Conservation (phyloP, 1,140 invertebrate genomes). For the Notospermus geniculatus region DNA sequence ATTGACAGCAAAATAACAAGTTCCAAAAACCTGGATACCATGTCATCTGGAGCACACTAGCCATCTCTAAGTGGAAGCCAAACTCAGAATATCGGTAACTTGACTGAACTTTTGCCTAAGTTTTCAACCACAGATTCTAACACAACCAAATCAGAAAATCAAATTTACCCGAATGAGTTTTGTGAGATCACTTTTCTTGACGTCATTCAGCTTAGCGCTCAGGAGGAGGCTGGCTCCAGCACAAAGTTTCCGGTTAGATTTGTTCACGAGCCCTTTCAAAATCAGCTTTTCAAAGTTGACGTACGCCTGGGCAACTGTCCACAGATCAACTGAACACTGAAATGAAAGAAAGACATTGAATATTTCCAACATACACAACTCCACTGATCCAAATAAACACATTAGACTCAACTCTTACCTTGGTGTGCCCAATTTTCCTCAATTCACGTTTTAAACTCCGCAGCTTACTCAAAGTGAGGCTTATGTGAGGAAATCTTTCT, state of each 20-base stretch:
- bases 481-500: slow-evolving; percentile 91
- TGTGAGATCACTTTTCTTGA: slow-evolving; percentile 84
- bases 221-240: slow-evolving; percentile 90
- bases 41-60: too few species aligned
- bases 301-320: slow-evolving; percentile 93
- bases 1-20: too few species aligned
- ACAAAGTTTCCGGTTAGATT: slow-evolving; percentile 91
- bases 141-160: background rate
- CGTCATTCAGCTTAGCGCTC: slow-evolving; percentile 94
- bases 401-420: slow-evolving; percentile 52
- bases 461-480: slow-evolving; percentile 94
- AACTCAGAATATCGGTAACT: too few species aligned
- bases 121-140: too few species aligned
- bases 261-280: slow-evolving; percentile 84
- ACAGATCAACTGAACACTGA: slow-evolving; percentile 74
- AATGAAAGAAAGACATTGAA: slow-evolving; percentile 27
- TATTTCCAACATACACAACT: background rate
- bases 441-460: slow-evolving; percentile 93
- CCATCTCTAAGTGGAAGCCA: too few species aligned
- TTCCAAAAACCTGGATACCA: too few species aligned
- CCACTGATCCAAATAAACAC: background rate
- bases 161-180: slow-evolving; percentile 77
- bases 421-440: slow-evolving; percentile 86
- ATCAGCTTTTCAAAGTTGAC: slow-evolving; percentile 98
- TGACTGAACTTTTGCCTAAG: too few species aligned